Base-by-base conservation (phyloP, 2,888 invertebrate genomes). In the Drosophila rellima region DNA sequence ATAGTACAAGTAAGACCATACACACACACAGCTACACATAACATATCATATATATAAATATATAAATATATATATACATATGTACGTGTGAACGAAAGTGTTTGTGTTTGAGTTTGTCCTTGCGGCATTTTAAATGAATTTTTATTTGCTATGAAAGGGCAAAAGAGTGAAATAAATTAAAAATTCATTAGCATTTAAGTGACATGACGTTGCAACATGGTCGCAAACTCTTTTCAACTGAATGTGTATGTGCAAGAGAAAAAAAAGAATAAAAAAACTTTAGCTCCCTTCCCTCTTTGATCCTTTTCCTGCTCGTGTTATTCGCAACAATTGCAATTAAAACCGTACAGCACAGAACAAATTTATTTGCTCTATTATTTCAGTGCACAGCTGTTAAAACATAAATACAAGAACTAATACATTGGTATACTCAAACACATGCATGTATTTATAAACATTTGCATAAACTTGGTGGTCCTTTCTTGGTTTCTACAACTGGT, bases 41-140 rank as follows among this genome's bases (percentile, higher is more conserved):
- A 6, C 4, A 42, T 17, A 15, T 1, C 23, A 47, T 7, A 37
- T 20, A 33, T 5, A 11, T 11, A 33, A 8, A 47, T 6, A 37
- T 17, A 13, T 33, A 11, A 3, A 11, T 33, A 11, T 33, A 35
- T 3, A 47, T 6, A 37, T 17, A 13, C 13, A 11, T 11, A 11
- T 33, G 4, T 33, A 35, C 2, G 33, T 40, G 18, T 35, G 18
- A 33, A 42, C 18, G 52, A 57, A 57, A 51, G 44, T 68, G 56
- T 73, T 47, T 63, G 26, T 18, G 17, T 40, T 15, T 45, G 50
- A 40, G 29, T 39, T 35, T 33, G 26, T 75, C 83, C 88, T 82
- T 88, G 83, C 37, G 65, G 70, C 65, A 80, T 80, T 86, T 86
- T 64, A 64, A 88, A 88, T 83, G 65, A 44, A 70, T 63, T 72